Evolutionary conservation across 2,797 vertebrate genomes (phyloP).

Genomic region (Brachyalestes nurse): DNA sequence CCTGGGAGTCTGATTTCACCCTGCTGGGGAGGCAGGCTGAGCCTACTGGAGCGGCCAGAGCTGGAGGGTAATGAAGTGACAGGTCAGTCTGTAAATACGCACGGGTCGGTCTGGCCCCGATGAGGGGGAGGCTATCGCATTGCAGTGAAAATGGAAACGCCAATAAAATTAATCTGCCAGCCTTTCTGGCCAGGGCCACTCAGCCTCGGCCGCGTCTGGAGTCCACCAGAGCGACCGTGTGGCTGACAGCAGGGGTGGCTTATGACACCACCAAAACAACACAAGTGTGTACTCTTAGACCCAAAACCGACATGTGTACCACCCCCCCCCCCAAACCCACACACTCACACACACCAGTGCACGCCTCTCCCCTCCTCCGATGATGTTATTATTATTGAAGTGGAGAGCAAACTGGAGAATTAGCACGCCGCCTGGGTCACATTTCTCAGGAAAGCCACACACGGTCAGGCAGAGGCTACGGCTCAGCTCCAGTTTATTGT

Average conservation of each 20-base stretch:
- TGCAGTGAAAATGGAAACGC: conserved; percentile 99
- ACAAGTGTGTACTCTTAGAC: conserved; percentile 71
- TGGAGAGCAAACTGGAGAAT: conserved; percentile 74
- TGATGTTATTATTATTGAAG: conserved; percentile 76
- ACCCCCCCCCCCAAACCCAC: neutral
- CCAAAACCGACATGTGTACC: conserved; percentile 44
- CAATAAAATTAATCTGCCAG: conserved; percentile 99
- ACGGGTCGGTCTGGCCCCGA: conserved; percentile 88
- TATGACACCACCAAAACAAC: conserved; percentile 68
- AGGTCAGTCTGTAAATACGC: conserved; percentile 98
- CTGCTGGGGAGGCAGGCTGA: conserved; percentile 57
- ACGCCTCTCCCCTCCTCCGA: conserved; percentile 29
- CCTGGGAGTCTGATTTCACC: conserved; percentile 77
- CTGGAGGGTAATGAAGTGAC: conserved; percentile 98
- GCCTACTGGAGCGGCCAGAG: conserved; percentile 70
- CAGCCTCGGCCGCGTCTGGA: conserved; percentile 69
- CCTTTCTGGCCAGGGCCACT: conserved; percentile 89
- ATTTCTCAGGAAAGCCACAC: conserved; percentile 89
- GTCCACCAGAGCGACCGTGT: conserved; percentile 75
- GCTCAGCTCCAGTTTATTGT: conserved; percentile 92
- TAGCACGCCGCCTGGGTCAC: conserved; percentile 78
- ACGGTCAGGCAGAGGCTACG: conserved; percentile 83
- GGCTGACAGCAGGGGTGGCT: conserved; percentile 76
- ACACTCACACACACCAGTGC: conserved; percentile 21
- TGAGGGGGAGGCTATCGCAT: conserved; percentile 91